Evolutionary conservation across 53 echinoderm and acorn worm genomes (phyloP).

Genomic region (Arbacia lixula): DNA sequence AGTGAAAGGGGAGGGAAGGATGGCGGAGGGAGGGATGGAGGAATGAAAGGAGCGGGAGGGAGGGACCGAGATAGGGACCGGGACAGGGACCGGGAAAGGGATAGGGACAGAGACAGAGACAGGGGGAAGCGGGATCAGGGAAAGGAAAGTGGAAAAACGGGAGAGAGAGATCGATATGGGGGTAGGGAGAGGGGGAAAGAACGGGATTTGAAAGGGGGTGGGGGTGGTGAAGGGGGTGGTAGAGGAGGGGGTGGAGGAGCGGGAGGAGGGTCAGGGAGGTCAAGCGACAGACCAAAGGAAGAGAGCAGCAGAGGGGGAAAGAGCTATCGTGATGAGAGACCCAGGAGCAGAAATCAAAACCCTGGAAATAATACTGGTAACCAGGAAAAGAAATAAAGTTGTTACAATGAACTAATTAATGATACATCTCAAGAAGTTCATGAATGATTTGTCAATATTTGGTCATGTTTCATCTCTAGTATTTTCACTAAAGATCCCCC

Average conservation of each 20-base stretch:
- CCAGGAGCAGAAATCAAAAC: constrained; percentile 15
- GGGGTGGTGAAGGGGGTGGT: constrained; percentile 8
- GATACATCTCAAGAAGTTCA: no score
- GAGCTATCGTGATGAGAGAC: constrained; percentile 42
- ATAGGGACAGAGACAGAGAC: constrained; percentile 2
- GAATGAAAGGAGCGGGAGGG: constrained; percentile 13
- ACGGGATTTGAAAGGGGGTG: no score
- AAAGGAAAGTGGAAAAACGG: not conserved
- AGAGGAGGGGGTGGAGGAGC: not conserved
- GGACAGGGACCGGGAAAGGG: not conserved
- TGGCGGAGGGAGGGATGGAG: constrained; percentile 1
- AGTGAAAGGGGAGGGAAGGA: constrained; percentile 13
- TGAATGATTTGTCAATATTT: no score
- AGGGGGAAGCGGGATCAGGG: constrained; percentile 24
- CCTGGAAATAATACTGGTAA: no score
- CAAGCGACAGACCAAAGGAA: not conserved
- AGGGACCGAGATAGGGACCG: not conserved
- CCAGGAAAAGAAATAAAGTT: no score
- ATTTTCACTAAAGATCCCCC: no score
- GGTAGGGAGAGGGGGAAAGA: not conserved
- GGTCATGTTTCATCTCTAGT: no score
- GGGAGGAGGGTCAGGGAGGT: not conserved
- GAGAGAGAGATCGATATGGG: not conserved
- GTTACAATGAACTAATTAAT: no score
- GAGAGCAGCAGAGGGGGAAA: constrained; percentile 15